A percentile compares a stretch with the other conserved stretches of the same genome.
Conservation (phyloP, 2,113 vertebrate genomes). For the Cryptomyrus ogoouensis region DNA sequence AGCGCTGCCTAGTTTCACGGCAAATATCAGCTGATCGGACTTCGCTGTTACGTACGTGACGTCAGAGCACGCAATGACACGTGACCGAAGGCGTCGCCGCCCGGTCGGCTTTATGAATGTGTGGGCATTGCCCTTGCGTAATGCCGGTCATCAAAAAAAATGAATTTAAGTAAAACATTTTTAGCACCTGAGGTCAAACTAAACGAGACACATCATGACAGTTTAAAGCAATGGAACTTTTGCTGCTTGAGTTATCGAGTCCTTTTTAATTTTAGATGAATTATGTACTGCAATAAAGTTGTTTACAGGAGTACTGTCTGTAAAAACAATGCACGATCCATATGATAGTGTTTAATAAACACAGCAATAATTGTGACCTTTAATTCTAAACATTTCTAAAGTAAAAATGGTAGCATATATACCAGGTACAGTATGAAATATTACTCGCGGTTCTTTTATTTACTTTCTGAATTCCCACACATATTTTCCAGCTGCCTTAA, state of each 20-base stretch:
- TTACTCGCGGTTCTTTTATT: not conserved
- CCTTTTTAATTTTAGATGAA: not conserved
- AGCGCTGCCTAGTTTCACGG: not conserved
- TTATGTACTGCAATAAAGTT: not conserved
- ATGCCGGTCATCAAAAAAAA: not conserved
- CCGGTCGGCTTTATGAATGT: not conserved
- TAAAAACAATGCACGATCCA: not conserved
- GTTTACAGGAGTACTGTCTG: not conserved
- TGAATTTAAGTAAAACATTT: not conserved
- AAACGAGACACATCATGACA: not conserved
- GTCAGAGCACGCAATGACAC: not conserved
- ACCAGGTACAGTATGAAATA: not conserved
- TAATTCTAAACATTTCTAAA: not conserved
- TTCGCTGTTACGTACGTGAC: not conserved
- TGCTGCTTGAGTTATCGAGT: not conserved
- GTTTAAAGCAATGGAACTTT: not conserved
- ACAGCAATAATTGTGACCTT: not conserved
- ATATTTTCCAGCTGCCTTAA: not conserved
- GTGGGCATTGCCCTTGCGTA: no score
- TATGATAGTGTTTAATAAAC: not conserved
- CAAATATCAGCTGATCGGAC: conserved; percentile 9
- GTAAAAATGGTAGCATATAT: not conserved
- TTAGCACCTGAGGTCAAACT: not conserved
- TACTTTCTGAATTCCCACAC: not conserved
- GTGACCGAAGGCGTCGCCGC: not conserved